phyloP scores from a whole-genome alignment of 2,888 invertebrate genomes.

The Campoletis raptor region DNA sequence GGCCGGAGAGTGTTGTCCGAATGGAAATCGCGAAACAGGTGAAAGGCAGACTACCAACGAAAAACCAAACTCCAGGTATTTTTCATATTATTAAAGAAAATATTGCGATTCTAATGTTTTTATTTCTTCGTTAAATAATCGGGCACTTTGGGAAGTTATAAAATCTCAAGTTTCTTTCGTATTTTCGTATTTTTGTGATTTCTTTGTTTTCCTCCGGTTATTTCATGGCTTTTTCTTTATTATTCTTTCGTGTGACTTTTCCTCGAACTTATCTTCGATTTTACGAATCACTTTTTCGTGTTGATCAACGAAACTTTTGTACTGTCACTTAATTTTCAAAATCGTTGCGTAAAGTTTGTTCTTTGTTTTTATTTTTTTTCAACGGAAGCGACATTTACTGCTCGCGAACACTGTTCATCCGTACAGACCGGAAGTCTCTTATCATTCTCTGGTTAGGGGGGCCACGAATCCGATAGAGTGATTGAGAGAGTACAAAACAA shows the following conservation, averaged over 20 bases:
- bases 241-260: neutral
- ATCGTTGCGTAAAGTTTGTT: neutral
- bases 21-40: slow-evolving; percentile 51
- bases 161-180: neutral
- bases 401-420: slow-evolving; percentile 24
- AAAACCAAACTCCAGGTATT: neutral
- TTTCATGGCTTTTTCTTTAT: neutral
- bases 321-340: neutral
- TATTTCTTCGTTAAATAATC: neutral
- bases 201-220: neutral
- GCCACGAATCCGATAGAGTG: neutral
- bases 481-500: slow-evolving; percentile 1
- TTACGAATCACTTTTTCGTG: neutral
- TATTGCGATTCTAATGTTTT: neutral
- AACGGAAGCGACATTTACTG: neutral
- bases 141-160: neutral
- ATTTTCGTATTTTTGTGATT: neutral
- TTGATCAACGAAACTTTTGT: neutral
- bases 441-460: slow-evolving; percentile 35
- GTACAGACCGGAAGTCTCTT: slow-evolving; percentile 56
- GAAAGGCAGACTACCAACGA: slow-evolving; percentile 33
- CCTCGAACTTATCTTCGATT: neutral
- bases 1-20: neutral
- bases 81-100: neutral
- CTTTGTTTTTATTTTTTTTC: neutral